Evolutionary conservation across 2,797 vertebrate species (phyloP).

Genomic region (Macropodus opercularis): DNA sequence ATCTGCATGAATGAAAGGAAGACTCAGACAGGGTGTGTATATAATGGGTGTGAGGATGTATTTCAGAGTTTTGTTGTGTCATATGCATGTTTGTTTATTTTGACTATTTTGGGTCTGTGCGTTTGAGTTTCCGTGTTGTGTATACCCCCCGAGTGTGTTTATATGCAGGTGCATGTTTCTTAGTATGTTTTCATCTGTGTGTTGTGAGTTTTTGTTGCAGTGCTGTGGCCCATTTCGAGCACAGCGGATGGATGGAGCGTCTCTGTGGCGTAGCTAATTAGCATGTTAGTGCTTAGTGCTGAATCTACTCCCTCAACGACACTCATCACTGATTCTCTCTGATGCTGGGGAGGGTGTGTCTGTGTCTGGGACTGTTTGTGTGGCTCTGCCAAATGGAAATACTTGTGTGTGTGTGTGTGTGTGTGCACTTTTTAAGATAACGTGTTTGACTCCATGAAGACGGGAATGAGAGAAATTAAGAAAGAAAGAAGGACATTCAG

Average conservation of each 20-base stretch:
- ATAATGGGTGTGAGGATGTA: conserved; percentile 30
- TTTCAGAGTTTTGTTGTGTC: conserved; percentile 34
- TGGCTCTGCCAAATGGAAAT: conserved; percentile 64
- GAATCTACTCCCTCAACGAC: conserved; percentile 75
- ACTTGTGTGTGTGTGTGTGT: conserved; percentile 30
- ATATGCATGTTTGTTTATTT: conserved; percentile 37
- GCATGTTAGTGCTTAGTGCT: conserved; percentile 79
- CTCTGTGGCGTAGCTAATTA: conserved; percentile 80
- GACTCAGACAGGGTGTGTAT: conserved; percentile 42
- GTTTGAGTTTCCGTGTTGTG: conserved; percentile 12
- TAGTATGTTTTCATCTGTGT: conserved; percentile 38
- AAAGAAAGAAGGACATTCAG: conserved; percentile 8
- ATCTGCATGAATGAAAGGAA: conserved; percentile 50
- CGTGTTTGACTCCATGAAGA: too few species aligned
- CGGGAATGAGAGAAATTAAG: conserved; percentile 7
- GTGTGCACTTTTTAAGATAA: conserved; percentile 36
- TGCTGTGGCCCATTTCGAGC: conserved; percentile 73
- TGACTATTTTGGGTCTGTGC: conserved; percentile 15
- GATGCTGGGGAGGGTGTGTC: conserved; percentile 61
- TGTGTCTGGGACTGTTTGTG: conserved; percentile 57
- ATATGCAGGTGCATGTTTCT: conserved; percentile 7
- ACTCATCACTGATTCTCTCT: conserved; percentile 81
- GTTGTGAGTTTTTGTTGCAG: conserved; percentile 51
- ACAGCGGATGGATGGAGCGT: conserved; percentile 71
- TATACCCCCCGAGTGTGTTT: conserved; percentile 1